Evolutionary conservation across 2,888 invertebrate genomes (phyloP), one percentile per base, ranked within the genome.

Genomic region (Eupithecia inturbata): DNA sequence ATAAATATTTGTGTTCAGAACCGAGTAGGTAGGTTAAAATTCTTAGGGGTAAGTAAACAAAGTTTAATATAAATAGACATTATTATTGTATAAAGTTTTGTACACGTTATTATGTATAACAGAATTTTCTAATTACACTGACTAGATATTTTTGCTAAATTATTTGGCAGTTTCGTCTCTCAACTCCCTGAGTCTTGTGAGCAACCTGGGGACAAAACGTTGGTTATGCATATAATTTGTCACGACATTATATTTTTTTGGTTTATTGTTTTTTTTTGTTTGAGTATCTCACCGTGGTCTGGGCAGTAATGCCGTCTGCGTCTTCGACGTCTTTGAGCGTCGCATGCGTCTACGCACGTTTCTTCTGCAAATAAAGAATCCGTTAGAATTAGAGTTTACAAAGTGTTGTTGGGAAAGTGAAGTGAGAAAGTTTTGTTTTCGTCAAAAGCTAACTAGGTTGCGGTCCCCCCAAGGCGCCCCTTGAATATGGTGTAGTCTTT

Each of bases 131-230:
- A 91, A 91, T 89, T 91, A 92, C 84, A 90, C 84, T 86, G 91
- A 93, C 92, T 92, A 92, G 90, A 89, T 86, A 90, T 88, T 88
- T 86, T 89, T 85, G 77, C 88, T 91, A 89, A 88, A 85, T 77
- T 79, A 83, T 89, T 88, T 91, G 91, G 89, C 91, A 88, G 88
- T 89, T 87, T 86, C 81, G 80, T 85, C 86, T 86, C 88, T 94
- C 94, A 94, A 94, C 94, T 94, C 79, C 94, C 94, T 57, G 94
- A 94, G 87, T 94, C 94, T 90, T 94, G 92, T 88, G 94, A 93
- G 86, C 93, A 94, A 88, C 93, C 93, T 94, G 92, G 49, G 74
- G 74, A 88, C 77, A 66, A 66, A 66, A 66, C 10, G 12, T 22
- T 33, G 1, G 19, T 19, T 33, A n/a, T 31, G 9, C 36, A 36